phyloP scores from a whole-genome alignment of 2,797 vertebrate genomes.

The Natrix natrix region DNA sequence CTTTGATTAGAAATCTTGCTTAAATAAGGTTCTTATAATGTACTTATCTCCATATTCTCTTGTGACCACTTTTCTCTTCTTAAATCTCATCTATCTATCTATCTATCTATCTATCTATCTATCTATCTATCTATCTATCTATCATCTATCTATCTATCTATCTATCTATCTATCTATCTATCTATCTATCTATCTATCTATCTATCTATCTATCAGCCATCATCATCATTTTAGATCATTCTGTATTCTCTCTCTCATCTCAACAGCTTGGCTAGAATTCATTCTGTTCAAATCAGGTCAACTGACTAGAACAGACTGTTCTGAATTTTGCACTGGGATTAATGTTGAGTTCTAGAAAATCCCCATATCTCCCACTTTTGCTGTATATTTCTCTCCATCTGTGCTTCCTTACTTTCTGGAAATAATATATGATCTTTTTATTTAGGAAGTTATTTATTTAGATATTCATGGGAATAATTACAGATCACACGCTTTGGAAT shows the following conservation, averaged over 20 bases:
- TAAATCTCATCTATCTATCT: not conserved
- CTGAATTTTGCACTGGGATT: conserved; percentile 15
- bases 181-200: too few relatives aligned
- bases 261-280: conserved; percentile 37
- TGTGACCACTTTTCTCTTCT: not conserved
- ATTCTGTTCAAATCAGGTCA: conserved; percentile 40
- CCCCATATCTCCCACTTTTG: not conserved
- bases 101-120: not conserved
- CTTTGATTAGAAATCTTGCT: not conserved
- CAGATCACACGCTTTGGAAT: not conserved
- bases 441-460: not conserved
- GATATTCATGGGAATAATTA: not conserved
- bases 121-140: too few relatives aligned
- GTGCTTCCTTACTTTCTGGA: not conserved
- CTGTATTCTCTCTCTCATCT: not conserved
- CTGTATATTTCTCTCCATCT: not conserved
- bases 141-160: not conserved
- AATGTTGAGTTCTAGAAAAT: conserved; percentile 27
- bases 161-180: too few relatives aligned
- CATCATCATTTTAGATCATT: not conserved
- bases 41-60: not conserved
- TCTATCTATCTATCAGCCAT: too few relatives aligned
- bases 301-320: conserved; percentile 34
- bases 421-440: not conserved
- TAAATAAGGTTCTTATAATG: conserved; percentile 5